Base-by-base conservation (phyloP, 2,797 vertebrate genomes). In the Sebastes melanostomus region DNA sequence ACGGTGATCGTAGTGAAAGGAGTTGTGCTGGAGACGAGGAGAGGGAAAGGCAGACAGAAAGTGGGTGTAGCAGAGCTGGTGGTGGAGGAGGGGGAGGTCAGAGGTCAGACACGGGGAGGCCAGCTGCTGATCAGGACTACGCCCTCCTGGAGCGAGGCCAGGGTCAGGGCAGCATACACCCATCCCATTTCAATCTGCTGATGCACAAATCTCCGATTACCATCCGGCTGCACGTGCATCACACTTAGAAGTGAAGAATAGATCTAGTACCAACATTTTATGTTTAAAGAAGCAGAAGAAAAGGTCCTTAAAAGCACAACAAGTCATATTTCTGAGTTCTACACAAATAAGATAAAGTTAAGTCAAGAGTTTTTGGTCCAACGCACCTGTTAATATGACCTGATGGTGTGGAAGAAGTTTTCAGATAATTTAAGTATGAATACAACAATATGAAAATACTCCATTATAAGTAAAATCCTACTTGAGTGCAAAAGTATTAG, bases 121-220 rank as follows among this genome's bases (percentile, higher is more conserved):
- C 89, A 92, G 90, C 92, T 90, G 91, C 77, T 77, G 84, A 66
- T 86, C 58, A 63, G 80, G 66, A 86, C 81, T 18, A 80, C 80
- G 11, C 81, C 86, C 77, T 62, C 50, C 66, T 71, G 62, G 54
- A 83, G 60, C 56, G 1, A 56, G 11, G 56, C 73, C 72, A 62
- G 32, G 13, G 63, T 58, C 22, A 27, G 60, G 65, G 52, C 69
- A n/a, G 69, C 61, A 25, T 1, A 55, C 76, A 81, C 25, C 20
- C 77, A 7, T 72, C 69, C 3, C 80, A 59, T 74, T 65, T 52
- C 46, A 63, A 6, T 65, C 74, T 34, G 63, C 58, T 2, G 63
- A 42, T 2, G 20, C 66, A n/a, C 52, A 9, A 0, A 42, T 42
- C 55, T 71, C 46, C 66, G 20, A 58, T 56, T 1, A 36, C 54